A percentile compares a stretch with the other conserved stretches of the same genome.
These are phyloP conservation scores for Chesias legatella DNA, from an alignment of 2,888 invertebrate genomes.

Conservation along the genomic window DNA sequence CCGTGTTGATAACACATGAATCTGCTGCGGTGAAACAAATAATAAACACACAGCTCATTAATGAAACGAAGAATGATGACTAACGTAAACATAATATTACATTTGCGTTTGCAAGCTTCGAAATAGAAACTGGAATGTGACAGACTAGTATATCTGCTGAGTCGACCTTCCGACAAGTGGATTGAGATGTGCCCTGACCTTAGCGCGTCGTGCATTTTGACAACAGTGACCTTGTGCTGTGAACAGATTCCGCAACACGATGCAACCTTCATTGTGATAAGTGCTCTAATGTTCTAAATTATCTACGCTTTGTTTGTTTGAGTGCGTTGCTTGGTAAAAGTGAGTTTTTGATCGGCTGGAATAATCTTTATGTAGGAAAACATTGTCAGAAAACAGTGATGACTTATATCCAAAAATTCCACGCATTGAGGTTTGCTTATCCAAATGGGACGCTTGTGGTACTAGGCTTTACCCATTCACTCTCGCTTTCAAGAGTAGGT, in stretches of 20 bases:
- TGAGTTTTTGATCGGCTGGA: too few relatives aligned
- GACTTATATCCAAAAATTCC: too few relatives aligned
- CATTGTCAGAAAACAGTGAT: too few relatives aligned
- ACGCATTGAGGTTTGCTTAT: too few relatives aligned
- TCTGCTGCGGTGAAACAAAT: too few relatives aligned
- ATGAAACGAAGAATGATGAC: constrained; percentile 1
- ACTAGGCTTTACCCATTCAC: too few relatives aligned
- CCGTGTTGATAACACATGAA: too few relatives aligned
- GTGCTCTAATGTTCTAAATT: constrained; percentile 9
- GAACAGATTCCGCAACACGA: constrained; percentile 24
- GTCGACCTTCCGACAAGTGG: constrained; percentile 26
- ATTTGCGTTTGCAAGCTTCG: constrained; percentile 20
- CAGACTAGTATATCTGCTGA: constrained; percentile 13
- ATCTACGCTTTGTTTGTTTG: neutral
- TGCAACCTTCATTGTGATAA: constrained; percentile 23
- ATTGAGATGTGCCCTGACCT: constrained; percentile 36
- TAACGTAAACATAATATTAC: constrained; percentile 8
- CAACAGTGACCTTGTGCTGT: constrained; percentile 32
- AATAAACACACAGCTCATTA: too few relatives aligned
- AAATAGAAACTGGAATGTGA: constrained; percentile 22
- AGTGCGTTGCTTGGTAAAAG: too few relatives aligned
- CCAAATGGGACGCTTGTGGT: too few relatives aligned
- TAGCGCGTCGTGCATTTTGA: constrained; percentile 35
- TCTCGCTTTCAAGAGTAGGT: too few relatives aligned
- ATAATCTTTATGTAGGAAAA: too few relatives aligned